phyloP scores from a whole-genome alignment of 2,113 vertebrate species.

The Stigmatopora argus region DNA sequence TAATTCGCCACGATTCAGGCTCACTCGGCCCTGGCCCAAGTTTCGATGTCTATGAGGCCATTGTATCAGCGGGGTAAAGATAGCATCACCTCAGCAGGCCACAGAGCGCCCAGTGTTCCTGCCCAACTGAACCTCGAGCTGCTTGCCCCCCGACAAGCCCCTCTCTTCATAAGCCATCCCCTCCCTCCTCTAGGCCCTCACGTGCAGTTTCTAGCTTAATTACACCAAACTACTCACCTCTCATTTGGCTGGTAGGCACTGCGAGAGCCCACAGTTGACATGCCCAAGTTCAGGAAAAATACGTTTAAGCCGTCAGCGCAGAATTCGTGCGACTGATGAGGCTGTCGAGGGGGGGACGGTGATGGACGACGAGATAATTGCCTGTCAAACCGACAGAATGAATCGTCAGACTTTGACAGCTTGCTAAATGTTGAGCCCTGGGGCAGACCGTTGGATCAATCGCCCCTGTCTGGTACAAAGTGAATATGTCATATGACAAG shows the following conservation, averaged over 20 bases:
- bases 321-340: slow-evolving; percentile 17
- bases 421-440: background rate
- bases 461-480: background rate
- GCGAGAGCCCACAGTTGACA: background rate
- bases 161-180: slow-evolving; percentile 18
- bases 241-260: slow-evolving; percentile 5
- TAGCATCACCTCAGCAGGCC: slow-evolving; percentile 49
- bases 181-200: background rate
- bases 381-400: slow-evolving; percentile 14
- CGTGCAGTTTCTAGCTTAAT: slow-evolving; percentile 20
- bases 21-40: slow-evolving; percentile 19
- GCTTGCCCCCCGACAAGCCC: slow-evolving; percentile 10
- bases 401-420: slow-evolving; percentile 1
- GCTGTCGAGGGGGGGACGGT: slow-evolving; percentile 15
- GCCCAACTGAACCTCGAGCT: slow-evolving; percentile 33
- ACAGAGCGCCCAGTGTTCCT: slow-evolving; percentile 55
- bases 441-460: background rate
- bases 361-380: slow-evolving; percentile 35
- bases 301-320: slow-evolving; percentile 33
- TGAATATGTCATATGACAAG: background rate
- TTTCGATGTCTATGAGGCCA: slow-evolving; percentile 54
- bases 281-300: slow-evolving; percentile 22
- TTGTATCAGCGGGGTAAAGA: slow-evolving; percentile 57
- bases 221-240: slow-evolving; percentile 17
- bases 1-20: slow-evolving; percentile 2